Evolutionary conservation across 2,797 vertebrate species (phyloP), one percentile per base, ranked within the genome.

Genomic region (Oreortyx pictus): DNA sequence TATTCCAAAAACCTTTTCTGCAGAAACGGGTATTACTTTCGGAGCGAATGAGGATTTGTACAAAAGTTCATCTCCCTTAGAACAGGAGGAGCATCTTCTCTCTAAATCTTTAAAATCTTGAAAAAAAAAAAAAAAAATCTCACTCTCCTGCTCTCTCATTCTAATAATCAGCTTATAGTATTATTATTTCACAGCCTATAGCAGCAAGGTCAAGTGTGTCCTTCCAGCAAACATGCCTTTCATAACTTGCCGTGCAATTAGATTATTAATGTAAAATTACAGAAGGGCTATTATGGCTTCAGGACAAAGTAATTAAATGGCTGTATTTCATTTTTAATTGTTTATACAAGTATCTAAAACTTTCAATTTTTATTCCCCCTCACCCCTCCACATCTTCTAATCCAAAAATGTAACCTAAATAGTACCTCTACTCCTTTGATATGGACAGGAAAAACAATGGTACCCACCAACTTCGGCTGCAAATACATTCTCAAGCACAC

Each of bases 221-320:
- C 84, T 95, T 95, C 79, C 44, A 81, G 64, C 44, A 95, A 87
- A 96, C 79, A 88, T 31, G 14, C 7, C 44, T 95, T 96, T 90
- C 75, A 75, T 78, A 74, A 68, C 54, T 64, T 91, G 61, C 41
- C 3, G 0, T 79, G 67, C 56, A 95, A 95, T 92, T 93, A 86
- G 74, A 89, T 84, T 92, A 93, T 92, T 93, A 83, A 88, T 57
- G 66, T 81, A 95, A 96, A 95, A 93, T 88, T 83, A 90, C 41
- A 82, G 65, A 61, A 91, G 14, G 70, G 57, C 20, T 95, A 73
- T 89, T 78, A 94, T 65, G 75, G 54, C 68, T 94, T 79, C 25
- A 94, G 85, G 90, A 91, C 75, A 95, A 93, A 95, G 94, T 91
- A 82, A 94, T 90, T 94, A 94, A 96, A 92, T 77, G 59, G 59